Percentiles rank a stretch among this genome's conserved stretches.
These are phyloP conservation scores for Lepidochitona cinerea DNA, from an alignment of 2,888 invertebrate species.

Conservation along the genomic window DNA sequence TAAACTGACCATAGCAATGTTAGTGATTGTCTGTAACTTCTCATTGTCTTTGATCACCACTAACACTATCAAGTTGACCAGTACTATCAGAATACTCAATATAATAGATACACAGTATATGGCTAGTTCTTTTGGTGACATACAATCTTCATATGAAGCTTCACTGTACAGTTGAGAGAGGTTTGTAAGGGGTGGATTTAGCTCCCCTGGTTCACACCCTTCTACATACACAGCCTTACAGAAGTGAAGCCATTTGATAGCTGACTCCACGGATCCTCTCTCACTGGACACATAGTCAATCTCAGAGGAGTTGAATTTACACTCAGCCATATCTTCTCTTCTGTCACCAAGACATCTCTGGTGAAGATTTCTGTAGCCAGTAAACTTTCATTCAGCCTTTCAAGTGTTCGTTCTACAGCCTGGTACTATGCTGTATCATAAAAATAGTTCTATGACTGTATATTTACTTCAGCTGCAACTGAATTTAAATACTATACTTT, in stretches of 20 bases:
- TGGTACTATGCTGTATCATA: too few relatives aligned
- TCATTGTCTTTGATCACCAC: conserved; percentile 16
- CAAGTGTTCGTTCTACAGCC: too few relatives aligned
- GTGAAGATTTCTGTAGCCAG: too few relatives aligned
- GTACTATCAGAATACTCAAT: conserved; percentile 25
- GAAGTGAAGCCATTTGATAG: conserved; percentile 26
- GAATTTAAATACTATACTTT: too few relatives aligned
- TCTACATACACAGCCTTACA: conserved; percentile 26
- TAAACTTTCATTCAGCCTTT: too few relatives aligned
- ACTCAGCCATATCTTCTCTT: background rate
- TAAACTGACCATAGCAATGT: conserved; percentile 26
- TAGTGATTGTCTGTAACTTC: conserved; percentile 18
- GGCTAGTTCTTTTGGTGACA: conserved; percentile 21
- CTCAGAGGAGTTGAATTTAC: background rate
- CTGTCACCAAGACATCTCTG: too few relatives aligned
- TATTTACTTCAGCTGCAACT: too few relatives aligned
- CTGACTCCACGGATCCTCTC: background rate
- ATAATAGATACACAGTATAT: conserved; percentile 29
- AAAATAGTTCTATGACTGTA: too few relatives aligned
- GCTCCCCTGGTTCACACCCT: conserved; percentile 16
- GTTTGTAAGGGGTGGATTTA: conserved; percentile 13
- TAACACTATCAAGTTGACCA: conserved; percentile 22
- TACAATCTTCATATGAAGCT: conserved; percentile 25
- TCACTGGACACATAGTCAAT: conserved; percentile 5
- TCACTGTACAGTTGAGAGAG: conserved; percentile 9